Evolutionary conservation across 1,140 invertebrate species (phyloP).

Genomic region (Diabrotica virgifera): DNA sequence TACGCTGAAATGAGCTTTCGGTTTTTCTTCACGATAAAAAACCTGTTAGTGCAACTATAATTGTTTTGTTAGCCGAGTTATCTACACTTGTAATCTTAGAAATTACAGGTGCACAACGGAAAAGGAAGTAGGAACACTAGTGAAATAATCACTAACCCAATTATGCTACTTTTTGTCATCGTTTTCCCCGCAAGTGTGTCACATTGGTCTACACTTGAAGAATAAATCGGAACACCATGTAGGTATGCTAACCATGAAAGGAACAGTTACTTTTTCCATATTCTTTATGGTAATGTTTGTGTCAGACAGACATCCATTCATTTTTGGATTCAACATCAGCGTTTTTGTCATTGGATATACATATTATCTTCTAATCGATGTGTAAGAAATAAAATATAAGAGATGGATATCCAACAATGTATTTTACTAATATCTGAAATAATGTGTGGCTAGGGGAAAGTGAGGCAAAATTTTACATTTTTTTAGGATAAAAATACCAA

Average conservation of each 20-base stretch:
- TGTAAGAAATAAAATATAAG: no score
- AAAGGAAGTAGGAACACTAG: constrained; percentile 2
- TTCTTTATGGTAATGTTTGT: not conserved
- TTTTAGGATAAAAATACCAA: no score
- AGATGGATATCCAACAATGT: no score
- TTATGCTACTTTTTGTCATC: not conserved
- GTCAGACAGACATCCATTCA: not conserved
- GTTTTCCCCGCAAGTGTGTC: not conserved
- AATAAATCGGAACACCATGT: not conserved
- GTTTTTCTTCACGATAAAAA: not conserved
- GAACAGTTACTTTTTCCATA: not conserved
- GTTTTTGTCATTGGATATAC: no score
- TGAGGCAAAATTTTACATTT: no score
- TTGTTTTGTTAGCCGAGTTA: constrained; percentile 2
- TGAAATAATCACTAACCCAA: constrained; percentile 1
- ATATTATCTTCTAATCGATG: no score
- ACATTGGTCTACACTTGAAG: not conserved
- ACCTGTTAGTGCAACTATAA: not conserved
- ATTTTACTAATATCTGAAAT: no score
- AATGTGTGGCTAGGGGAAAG: no score
- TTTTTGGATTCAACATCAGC: no score
- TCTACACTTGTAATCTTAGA: not conserved
- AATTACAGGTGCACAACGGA: not conserved
- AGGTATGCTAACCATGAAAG: not conserved
- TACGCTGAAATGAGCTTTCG: not conserved